Evolutionary conservation across 1,140 invertebrate genomes (phyloP).

Genomic region (Stegodyphus mimosarum): DNA sequence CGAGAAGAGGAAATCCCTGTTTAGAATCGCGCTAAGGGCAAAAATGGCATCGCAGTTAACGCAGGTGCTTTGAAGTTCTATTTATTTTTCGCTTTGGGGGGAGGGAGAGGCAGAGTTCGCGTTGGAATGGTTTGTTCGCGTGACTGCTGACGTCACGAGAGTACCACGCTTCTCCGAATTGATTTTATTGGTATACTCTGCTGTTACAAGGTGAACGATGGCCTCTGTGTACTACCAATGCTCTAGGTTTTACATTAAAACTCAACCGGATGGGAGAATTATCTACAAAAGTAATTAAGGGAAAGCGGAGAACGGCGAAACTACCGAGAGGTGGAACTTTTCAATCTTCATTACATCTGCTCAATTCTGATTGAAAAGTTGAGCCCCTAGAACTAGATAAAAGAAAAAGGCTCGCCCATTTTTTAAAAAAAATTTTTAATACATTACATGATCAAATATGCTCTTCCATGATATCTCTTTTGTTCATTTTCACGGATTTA

Average conservation of each 20-base stretch:
- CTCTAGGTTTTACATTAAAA: constrained; percentile 35
- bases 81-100: constrained; percentile 39
- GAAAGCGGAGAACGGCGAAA: not conserved
- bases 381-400: not conserved
- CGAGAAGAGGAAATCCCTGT: not conserved
- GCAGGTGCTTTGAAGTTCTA: constrained; percentile 49
- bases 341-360: constrained; percentile 52
- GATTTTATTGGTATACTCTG: constrained; percentile 21
- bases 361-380: constrained; percentile 43
- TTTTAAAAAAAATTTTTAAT: not conserved
- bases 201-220: constrained; percentile 42
- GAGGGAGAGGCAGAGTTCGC: not conserved
- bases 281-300: constrained; percentile 47
- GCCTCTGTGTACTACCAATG: not conserved
- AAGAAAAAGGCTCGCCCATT: not conserved
- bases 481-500: too few species aligned
- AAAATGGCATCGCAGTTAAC: constrained; percentile 34
- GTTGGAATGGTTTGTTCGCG: constrained; percentile 52
- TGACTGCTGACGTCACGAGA: constrained; percentile 55
- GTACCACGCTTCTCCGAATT: constrained; percentile 26
- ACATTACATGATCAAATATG: too few species aligned
- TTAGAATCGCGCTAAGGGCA: not conserved
- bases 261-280: constrained; percentile 29
- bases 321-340: constrained; percentile 25
- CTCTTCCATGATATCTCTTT: too few species aligned